phyloP scores from a whole-genome alignment of 1,140 invertebrate species.

The Penaeus chinensis region DNA sequence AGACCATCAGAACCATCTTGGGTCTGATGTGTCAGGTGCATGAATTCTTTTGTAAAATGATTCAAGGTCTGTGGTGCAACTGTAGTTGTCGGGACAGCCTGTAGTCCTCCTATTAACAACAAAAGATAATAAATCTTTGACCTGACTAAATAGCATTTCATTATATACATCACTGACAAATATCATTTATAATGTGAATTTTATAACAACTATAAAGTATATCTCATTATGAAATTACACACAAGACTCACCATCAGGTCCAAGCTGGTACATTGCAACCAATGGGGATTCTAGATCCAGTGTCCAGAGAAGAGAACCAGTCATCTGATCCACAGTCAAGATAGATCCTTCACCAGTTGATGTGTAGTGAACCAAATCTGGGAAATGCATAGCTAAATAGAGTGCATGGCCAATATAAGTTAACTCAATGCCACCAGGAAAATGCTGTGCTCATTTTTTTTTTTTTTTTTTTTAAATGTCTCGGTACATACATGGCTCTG shows the following conservation, averaged over 20 bases:
- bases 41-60: constrained; percentile 52
- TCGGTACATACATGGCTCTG: no score
- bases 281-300: constrained; percentile 87
- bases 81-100: constrained; percentile 58
- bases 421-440: no score
- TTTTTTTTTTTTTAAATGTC: no score
- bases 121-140: neutral
- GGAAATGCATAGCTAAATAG: constrained; percentile 40
- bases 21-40: constrained; percentile 35
- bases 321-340: constrained; percentile 59
- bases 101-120: constrained; percentile 51
- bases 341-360: constrained; percentile 60
- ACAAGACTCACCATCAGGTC: constrained; percentile 69
- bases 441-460: no score
- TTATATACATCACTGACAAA: neutral
- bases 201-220: neutral
- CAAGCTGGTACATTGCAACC: constrained; percentile 88
- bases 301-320: constrained; percentile 58
- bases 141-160: neutral
- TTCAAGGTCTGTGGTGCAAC: constrained; percentile 58
- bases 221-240: neutral
- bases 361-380: constrained; percentile 61
- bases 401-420: neutral
- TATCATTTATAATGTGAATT: neutral
- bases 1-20: constrained; percentile 38